Percentiles rank a stretch among this genome's conserved stretches.
phyloP scores from a whole-genome alignment of 2,888 invertebrate species.

The Choreutis nemorana region DNA sequence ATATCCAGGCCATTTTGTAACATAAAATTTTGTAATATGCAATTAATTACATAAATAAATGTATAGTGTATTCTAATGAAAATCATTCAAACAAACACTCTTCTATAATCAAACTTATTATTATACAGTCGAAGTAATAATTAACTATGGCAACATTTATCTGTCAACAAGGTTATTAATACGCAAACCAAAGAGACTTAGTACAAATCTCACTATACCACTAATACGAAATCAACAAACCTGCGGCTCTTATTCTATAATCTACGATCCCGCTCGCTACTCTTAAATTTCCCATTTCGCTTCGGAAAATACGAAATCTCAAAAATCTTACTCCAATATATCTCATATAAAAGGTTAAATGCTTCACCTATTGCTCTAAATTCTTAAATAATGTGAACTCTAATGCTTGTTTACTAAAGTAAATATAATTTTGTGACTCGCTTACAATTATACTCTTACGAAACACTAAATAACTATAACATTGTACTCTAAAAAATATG shows the following conservation, averaged over 20 bases:
- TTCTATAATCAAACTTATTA: slow-evolving; percentile 42
- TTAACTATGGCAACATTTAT: slow-evolving; percentile 63
- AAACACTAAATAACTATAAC: slow-evolving; percentile 64
- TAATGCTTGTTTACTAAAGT: slow-evolving; percentile 52
- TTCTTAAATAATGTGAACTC: slow-evolving; percentile 54
- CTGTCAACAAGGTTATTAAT: slow-evolving; percentile 52
- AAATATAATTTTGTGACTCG: slow-evolving; percentile 64
- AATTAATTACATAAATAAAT: background rate
- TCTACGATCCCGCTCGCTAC: slow-evolving; percentile 17
- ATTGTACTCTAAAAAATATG: slow-evolving; percentile 68
- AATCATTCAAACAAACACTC: slow-evolving; percentile 39
- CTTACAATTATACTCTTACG: slow-evolving; percentile 55
- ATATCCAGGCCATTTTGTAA: too few species aligned
- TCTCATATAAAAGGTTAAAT: slow-evolving; percentile 59
- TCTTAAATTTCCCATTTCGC: slow-evolving; percentile 15
- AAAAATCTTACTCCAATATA: slow-evolving; percentile 20
- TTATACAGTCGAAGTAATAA: slow-evolving; percentile 60
- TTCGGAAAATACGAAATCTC: too few species aligned
- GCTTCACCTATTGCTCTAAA: slow-evolving; percentile 56
- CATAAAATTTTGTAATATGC: too few species aligned
- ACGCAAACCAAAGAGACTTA: slow-evolving; percentile 48
- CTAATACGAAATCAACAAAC: slow-evolving; percentile 32
- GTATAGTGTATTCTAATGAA: background rate
- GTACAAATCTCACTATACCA: slow-evolving; percentile 45
- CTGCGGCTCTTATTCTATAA: slow-evolving; percentile 24